Evolutionary conservation across 2,888 invertebrate species (phyloP).

Genomic region (Meta bourneti): DNA sequence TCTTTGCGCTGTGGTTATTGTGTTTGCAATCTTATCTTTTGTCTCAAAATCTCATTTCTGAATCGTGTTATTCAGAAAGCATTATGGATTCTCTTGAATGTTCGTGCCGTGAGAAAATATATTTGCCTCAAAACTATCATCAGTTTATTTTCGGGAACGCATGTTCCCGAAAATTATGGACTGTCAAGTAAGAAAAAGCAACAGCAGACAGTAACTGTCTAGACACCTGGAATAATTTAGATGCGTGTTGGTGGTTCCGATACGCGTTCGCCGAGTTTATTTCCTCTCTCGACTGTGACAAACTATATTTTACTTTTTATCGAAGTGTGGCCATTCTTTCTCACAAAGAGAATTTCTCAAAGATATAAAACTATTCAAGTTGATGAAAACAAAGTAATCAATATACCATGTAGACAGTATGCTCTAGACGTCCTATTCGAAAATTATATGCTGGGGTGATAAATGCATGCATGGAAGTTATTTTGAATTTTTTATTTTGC

Average conservation of each 20-base stretch:
- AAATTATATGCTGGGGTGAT: too few species aligned
- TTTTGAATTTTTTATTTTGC: too few species aligned
- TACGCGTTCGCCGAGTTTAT: neutral
- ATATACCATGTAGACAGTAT: neutral
- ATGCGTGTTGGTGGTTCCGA: neutral
- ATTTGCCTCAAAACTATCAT: slow-evolving; percentile 45
- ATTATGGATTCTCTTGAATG: slow-evolving; percentile 18
- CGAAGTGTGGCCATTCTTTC: neutral
- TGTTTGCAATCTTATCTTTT: slow-evolving; percentile 35
- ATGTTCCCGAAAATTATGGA: slow-evolving; percentile 25
- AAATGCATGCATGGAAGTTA: too few species aligned
- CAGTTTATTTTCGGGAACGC: slow-evolving; percentile 31
- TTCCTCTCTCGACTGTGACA: neutral
- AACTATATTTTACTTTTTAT: neutral
- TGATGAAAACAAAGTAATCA: neutral
- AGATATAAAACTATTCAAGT: neutral
- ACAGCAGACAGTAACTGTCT: slow-evolving; percentile 22
- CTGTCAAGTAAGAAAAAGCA: slow-evolving; percentile 30
- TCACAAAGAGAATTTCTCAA: neutral
- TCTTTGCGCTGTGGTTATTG: slow-evolving; percentile 19
- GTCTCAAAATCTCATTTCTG: slow-evolving; percentile 33
- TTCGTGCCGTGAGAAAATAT: slow-evolving; percentile 16
- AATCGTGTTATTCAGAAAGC: slow-evolving; percentile 1
- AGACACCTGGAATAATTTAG: slow-evolving; percentile 15
- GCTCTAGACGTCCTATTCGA: too few species aligned